Evolutionary conservation across 1,140 invertebrate species (phyloP).

Genomic region (Danaus melanippus): DNA sequence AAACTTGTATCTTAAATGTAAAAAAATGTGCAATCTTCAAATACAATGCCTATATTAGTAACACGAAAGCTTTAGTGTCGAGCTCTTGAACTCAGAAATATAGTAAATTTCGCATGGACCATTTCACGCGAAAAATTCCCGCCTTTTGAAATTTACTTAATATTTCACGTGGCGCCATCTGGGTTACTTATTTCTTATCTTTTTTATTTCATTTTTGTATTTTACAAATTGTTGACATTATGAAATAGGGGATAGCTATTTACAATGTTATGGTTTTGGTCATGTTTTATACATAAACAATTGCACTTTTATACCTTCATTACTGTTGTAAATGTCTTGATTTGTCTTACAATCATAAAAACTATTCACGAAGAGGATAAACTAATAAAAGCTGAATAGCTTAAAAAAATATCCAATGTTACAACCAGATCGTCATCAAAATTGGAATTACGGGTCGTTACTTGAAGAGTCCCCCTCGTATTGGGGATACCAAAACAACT

Average conservation of each 20-base stretch:
- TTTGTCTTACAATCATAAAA: too few relatives aligned
- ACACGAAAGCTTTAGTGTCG: too few relatives aligned
- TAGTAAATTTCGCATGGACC: slow-evolving; percentile 39
- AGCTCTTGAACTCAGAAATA: slow-evolving; percentile 1
- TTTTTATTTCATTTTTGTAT: slow-evolving; percentile 27
- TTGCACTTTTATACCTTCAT: too few relatives aligned
- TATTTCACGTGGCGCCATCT: slow-evolving; percentile 45
- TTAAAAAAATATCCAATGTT: too few relatives aligned
- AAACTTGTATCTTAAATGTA: too few relatives aligned
- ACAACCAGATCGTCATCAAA: slow-evolving; percentile 21
- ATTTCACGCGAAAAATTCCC: slow-evolving; percentile 36
- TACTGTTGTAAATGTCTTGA: too few relatives aligned
- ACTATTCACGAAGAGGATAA: neutral
- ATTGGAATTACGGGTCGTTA: slow-evolving; percentile 35
- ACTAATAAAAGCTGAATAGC: slow-evolving; percentile 1
- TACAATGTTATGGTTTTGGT: too few relatives aligned
- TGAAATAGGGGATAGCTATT: slow-evolving; percentile 1
- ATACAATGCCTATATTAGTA: too few relatives aligned
- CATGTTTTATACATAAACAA: too few relatives aligned
- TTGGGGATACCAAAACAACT: slow-evolving; percentile 42
- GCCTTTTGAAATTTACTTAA: slow-evolving; percentile 43
- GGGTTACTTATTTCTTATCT: slow-evolving; percentile 27
- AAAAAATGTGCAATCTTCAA: too few relatives aligned
- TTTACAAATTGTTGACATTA: slow-evolving; percentile 23
- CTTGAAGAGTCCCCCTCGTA: slow-evolving; percentile 12